Conservation (phyloP, 1,140 invertebrate species). For the Bombus pascuorum region DNA sequence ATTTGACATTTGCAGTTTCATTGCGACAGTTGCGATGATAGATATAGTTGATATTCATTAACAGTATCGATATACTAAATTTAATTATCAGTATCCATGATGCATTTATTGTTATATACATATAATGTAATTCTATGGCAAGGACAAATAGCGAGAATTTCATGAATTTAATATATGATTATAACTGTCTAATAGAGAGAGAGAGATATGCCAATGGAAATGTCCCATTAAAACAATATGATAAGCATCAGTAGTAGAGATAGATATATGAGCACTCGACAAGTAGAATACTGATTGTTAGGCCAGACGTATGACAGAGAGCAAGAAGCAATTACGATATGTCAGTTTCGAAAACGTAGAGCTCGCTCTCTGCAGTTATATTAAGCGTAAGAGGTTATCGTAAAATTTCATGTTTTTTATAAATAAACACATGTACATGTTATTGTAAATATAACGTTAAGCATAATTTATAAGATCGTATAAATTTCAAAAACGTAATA, state of each 20-base stretch:
- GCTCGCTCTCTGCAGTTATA: background rate
- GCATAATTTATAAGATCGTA: too few relatives aligned
- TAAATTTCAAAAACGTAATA: too few relatives aligned
- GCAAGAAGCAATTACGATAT: background rate
- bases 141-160: background rate
- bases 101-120: background rate
- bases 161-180: background rate
- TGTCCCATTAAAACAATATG: too few relatives aligned
- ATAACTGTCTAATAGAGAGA: background rate
- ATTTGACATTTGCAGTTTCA: background rate
- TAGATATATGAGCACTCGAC: background rate
- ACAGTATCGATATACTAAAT: background rate
- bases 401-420: background rate
- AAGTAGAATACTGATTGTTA: background rate
- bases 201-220: too few relatives aligned
- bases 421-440: background rate
- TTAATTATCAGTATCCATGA: background rate
- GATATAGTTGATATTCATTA: background rate
- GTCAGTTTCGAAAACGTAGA: background rate
- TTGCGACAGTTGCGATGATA: background rate
- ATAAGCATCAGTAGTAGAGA: too few relatives aligned
- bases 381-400: background rate
- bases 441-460: too few relatives aligned
- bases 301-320: background rate
- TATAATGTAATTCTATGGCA: background rate